Evolutionary conservation across 2,888 invertebrate species (phyloP), one percentile per base, ranked within the genome.

Genomic region (Fragum fragum): DNA sequence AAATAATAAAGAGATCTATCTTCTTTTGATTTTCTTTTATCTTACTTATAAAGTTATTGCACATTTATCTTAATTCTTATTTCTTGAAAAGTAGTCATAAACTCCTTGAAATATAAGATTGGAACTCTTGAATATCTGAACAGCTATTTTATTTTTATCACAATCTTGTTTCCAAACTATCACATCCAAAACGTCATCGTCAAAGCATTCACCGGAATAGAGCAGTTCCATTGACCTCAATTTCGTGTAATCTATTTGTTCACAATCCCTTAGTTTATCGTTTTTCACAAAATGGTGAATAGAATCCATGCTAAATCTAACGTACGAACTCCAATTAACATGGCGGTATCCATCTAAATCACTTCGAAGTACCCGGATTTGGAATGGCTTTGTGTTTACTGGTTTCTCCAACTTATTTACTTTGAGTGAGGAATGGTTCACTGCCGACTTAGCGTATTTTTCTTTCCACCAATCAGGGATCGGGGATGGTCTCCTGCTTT

Each of bases 401-500:
- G 92, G 91, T n/a, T 83, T 81, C 6, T 73, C 73, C 26, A 89
- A 69, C 55, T 78, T 82, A 11, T 76, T 81, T 16, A 92, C 78
- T 63, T 86, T 87, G 26, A 92, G 76, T 28, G 90, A 74, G 26
- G 80, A 52, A 39, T 85, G 79, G 3, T 66, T 68, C 77, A 73
- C 81, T 7, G 79, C 88, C 26, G 80, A 73, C 36, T 80, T 70
- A 0, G 79, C 81, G 76, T 92, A 91, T 79, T 91, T 91, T n/a
- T 84, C 74, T 59, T 79, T 86, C 93, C 93, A 93, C 92, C 92
- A 92, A 36, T 90, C 91, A 7, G 92, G 91, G 18, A 93, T 75
- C 0, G 90, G 84, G 9, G 73, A 85, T 6, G 93, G 92, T 74
- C 89, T 87, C 11, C 93, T 81, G 1, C 92, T 90, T 16, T 68